These are phyloP conservation scores for Neotragus pygmaeus DNA, from an alignment of 2,113 vertebrate species.

Conservation along the genomic window DNA sequence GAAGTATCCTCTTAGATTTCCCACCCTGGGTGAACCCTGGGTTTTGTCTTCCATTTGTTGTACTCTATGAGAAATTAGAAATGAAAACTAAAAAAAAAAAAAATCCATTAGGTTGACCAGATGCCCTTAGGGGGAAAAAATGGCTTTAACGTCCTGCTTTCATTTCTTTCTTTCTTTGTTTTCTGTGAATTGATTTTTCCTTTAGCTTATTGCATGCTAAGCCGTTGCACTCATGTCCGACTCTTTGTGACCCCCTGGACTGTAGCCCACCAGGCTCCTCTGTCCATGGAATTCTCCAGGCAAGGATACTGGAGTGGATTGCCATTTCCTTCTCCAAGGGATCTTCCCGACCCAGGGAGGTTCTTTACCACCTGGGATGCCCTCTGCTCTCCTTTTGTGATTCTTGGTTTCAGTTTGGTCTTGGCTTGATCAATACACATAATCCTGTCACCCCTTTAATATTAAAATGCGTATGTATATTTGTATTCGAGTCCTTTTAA, in stretches of 20 bases:
- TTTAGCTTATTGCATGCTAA: not conserved
- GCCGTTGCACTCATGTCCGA: not conserved
- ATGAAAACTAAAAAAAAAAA: not conserved
- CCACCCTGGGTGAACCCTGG: not conserved
- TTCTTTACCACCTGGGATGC: not conserved
- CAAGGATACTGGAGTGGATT: not conserved
- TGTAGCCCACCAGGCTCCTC: too few species aligned
- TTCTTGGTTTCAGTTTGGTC: not conserved
- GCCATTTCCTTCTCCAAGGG: not conserved
- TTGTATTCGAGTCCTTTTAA: too few species aligned
- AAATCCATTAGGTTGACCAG: not conserved
- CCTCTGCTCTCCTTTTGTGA: not conserved
- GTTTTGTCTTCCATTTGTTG: not conserved
- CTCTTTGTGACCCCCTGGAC: too few species aligned
- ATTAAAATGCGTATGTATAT: accelerated
- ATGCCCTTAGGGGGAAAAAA: not conserved
- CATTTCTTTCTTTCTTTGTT: not conserved
- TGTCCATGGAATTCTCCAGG: too few species aligned
- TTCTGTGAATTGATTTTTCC: not conserved
- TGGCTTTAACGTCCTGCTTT: not conserved
- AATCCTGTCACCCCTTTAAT: not conserved
- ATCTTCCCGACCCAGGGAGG: not conserved
- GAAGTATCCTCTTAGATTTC: not conserved
- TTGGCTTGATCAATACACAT: not conserved
- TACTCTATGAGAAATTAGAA: not conserved